Percentiles rank a stretch among this genome's conserved stretches.
These are phyloP conservation scores for Pionites leucogaster DNA, from an alignment of 2,113 vertebrate species.

Conservation along the genomic window DNA sequence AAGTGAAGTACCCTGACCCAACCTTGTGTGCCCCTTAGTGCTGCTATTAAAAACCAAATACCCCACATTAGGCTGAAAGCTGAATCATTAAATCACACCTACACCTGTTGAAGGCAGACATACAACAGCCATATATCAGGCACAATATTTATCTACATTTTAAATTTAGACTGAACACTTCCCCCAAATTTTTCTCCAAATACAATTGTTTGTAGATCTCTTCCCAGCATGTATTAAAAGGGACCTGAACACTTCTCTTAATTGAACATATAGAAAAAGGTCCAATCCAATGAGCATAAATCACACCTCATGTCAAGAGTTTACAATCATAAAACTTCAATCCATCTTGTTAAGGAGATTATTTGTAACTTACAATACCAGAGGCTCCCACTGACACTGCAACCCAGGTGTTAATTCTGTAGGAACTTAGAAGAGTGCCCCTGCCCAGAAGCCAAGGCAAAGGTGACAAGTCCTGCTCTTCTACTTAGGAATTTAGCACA, in stretches of 20 bases:
- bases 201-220: neutral
- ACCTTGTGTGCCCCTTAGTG: slow-evolving; percentile 8
- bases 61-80: neutral
- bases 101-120: neutral
- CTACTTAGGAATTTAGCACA: neutral
- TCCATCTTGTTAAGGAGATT: neutral
- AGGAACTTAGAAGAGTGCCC: neutral
- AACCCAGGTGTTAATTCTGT: neutral
- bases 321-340: neutral
- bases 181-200: neutral
- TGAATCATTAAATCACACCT: neutral
- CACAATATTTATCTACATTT: neutral
- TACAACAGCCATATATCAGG: neutral
- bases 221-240: neutral
- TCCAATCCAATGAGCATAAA: neutral
- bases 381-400: neutral
- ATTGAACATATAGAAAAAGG: neutral
- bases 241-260: neutral
- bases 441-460: neutral
- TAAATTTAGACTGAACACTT: neutral
- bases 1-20: neutral
- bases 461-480: neutral
- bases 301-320: neutral
- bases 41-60: neutral
- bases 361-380: neutral